Conservation (phyloP, 2,797 vertebrate species). For the Arrhamphus sclerolepis region DNA sequence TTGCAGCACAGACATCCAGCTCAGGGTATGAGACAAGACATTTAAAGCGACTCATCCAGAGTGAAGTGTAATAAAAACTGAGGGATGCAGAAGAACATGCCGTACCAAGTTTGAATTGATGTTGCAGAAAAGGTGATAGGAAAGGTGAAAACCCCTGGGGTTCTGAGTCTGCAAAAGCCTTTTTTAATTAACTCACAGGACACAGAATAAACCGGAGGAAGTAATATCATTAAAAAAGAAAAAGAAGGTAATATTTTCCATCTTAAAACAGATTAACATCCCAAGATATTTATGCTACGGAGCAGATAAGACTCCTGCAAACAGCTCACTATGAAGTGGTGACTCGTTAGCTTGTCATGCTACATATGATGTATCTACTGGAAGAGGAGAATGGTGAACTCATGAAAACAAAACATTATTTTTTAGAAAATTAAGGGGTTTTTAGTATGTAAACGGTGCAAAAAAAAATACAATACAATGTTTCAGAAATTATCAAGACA, state of each 20-base stretch:
- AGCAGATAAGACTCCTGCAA: slow-evolving; percentile 4
- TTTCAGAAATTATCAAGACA: too few species aligned
- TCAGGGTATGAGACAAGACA: slow-evolving; percentile 11
- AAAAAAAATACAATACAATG: too few species aligned
- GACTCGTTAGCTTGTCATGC: too few species aligned
- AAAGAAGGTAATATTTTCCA: slow-evolving; percentile 55
- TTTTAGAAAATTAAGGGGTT: too few species aligned
- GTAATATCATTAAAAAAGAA: slow-evolving; percentile 50
- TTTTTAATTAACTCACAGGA: slow-evolving; percentile 65
- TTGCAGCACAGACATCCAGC: slow-evolving; percentile 9
- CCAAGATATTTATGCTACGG: slow-evolving; percentile 24
- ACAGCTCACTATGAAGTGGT: slow-evolving; percentile 5
- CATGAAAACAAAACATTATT: too few species aligned
- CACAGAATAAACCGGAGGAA: slow-evolving; percentile 47
- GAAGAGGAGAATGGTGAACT: too few species aligned
- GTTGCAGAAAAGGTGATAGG: slow-evolving; percentile 30
- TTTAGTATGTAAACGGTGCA: too few species aligned
- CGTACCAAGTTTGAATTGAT: slow-evolving; percentile 31
- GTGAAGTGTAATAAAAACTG: not conserved
- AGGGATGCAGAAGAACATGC: not conserved
- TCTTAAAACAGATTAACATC: slow-evolving; percentile 56
- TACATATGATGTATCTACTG: too few species aligned
- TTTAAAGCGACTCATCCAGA: slow-evolving; percentile 8
- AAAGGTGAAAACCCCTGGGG: slow-evolving; percentile 53
- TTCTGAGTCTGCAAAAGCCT: slow-evolving; percentile 45